Evolutionary conservation across 2,797 vertebrate genomes (phyloP), one percentile per base, ranked within the genome.

Genomic region (Natrix natrix): DNA sequence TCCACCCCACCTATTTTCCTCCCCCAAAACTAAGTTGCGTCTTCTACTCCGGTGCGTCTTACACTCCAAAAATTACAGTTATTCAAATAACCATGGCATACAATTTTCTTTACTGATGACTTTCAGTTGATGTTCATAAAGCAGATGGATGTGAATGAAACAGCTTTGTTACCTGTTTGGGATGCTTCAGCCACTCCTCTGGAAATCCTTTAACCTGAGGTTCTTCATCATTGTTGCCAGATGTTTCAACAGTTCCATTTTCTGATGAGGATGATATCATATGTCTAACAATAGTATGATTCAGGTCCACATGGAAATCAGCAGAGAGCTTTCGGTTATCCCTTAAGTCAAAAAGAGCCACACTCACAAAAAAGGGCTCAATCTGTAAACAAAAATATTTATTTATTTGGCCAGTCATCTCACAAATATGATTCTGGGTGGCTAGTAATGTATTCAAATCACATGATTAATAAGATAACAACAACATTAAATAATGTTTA

Each of bases 301-400:
- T 99, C 59, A 99, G 97, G 96, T 99, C 99, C 91, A 99, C 97
- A 0, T 99, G 99, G 93, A 99, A 99, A 96, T 99, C 99, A 1
- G 99, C 99, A 4, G 99, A 99, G 86, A 99, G 98, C 97, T 99
- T 99, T 92, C 98, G 98, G 90, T 98, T 97, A 61, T 99, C 99
- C 94, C 98, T 98, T 93, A 99, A 94, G 54, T 99, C 99, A 95
- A 99, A 98, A 94, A 99, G 97, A 0, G 99, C 98, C 96, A 99
- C 95, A 0, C 98, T 98, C 95, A 99, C 97, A 74, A 99, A 99
- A 97, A 99, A 99, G 28, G 99, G 99, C 94, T 99, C 99, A 90
- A 99, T 98, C 99, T 99, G 95, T 4, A 94, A 89, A 93, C 69
- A 97, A 94, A 90, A 95, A 0, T 95, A 4, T 24, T 83, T 48